phyloP scores from a whole-genome alignment of 1,140 invertebrate genomes.

The Eumaeus atala region DNA sequence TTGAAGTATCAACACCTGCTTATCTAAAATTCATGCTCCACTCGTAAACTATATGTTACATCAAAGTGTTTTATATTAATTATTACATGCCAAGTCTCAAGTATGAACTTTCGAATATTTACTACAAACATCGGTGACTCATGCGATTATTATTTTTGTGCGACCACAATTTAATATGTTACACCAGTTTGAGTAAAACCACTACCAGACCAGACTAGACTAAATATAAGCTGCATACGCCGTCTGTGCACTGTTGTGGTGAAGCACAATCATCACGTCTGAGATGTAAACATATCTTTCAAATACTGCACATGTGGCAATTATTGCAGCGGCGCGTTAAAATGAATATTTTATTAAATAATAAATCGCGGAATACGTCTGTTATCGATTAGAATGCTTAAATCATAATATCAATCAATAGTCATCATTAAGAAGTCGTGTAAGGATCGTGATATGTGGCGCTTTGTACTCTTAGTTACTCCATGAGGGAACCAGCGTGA shows the following conservation, averaged over 20 bases:
- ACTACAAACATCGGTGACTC: background rate
- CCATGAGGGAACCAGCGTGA: too few relatives aligned
- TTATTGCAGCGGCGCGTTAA: too few relatives aligned
- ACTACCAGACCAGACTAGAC: background rate
- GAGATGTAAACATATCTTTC: too few relatives aligned
- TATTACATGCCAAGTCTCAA: background rate
- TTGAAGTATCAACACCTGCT: too few relatives aligned
- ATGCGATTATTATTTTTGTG: constrained; percentile 6
- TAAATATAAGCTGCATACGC: constrained; percentile 1
- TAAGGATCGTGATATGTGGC: too few relatives aligned
- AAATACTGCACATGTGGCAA: too few relatives aligned
- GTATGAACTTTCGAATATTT: background rate
- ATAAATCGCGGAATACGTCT: too few relatives aligned
- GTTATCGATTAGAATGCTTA: too few relatives aligned
- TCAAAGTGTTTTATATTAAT: background rate
- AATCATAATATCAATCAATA: too few relatives aligned
- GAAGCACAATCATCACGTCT: background rate
- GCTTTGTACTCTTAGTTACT: too few relatives aligned
- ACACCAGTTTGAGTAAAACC: constrained; percentile 2
- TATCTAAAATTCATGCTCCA: background rate
- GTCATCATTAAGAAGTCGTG: too few relatives aligned
- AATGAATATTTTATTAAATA: too few relatives aligned
- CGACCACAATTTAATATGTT: constrained; percentile 3
- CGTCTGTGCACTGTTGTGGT: background rate
- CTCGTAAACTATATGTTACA: background rate